These are phyloP conservation scores for Dendroctonus valens DNA, from an alignment of 1,140 invertebrate species.

Conservation along the genomic window DNA sequence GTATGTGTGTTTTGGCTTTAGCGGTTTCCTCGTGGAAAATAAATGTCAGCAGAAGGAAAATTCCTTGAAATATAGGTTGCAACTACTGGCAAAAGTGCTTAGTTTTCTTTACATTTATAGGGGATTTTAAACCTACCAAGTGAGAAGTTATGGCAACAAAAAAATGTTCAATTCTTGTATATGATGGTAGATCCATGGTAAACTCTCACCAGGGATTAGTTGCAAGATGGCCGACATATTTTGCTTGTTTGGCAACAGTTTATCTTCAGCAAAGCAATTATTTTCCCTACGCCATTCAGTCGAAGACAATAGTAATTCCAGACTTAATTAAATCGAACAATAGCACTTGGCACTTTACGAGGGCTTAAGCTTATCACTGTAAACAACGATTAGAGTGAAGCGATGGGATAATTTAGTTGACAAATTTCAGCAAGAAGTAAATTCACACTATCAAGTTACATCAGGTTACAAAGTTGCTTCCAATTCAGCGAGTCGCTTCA, in stretches of 20 bases:
- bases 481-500: too few species aligned
- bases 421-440: conserved; percentile 17
- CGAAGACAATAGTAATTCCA: conserved; percentile 17
- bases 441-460: conserved; percentile 2
- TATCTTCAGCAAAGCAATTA: conserved; percentile 7
- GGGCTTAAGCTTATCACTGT: conserved; percentile 20
- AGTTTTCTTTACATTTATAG: too few species aligned
- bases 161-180: too few species aligned
- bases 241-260: conserved; percentile 5
- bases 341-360: conserved; percentile 17
- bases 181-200: too few species aligned
- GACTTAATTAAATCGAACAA: conserved; percentile 25
- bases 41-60: too few species aligned
- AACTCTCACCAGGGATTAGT: background rate
- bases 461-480: too few species aligned
- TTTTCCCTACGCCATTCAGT: conserved; percentile 15
- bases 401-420: conserved; percentile 21
- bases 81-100: too few species aligned
- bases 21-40: too few species aligned
- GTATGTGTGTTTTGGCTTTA: too few species aligned
- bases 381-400: conserved; percentile 19
- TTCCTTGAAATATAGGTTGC: too few species aligned
- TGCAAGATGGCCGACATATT: background rate
- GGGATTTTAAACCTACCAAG: too few species aligned
- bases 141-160: too few species aligned